Base-by-base conservation (phyloP, 2,797 vertebrate species). In the Semotilus atromaculatus region DNA sequence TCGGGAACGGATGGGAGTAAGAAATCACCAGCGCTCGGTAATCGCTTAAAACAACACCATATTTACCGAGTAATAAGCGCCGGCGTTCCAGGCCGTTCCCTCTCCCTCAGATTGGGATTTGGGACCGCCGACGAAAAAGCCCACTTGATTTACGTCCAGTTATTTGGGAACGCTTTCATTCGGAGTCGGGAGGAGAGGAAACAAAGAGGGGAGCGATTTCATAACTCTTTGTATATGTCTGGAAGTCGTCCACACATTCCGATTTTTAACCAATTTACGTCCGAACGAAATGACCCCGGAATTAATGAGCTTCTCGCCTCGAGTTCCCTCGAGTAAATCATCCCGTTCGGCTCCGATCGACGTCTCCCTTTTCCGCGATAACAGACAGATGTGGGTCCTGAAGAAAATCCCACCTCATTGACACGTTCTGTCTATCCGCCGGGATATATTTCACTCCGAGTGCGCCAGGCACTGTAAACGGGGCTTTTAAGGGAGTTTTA, bases 261-360 rank as follows among this genome's bases (percentile, higher is more conserved):
- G 91, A 96, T 97, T 97, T 96, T 96, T 94, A 96, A 98, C 96
- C 97, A 97, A 98, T 98, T 98, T 97, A 98, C 96, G 97, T 97
- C 97, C 95, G 93, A 96, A 95, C 94, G 94, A 94, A 95, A 94
- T 97, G 98, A 99, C 97, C 97, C 88, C 91, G 96, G 96, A 99
- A 99, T 99, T 98, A 99, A 99, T 98, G 97, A 98, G 97, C 96
- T 93, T 98, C 96, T 95, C 73, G 93, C 96, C 95, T 94, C 94
- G 62, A 96, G 96, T 96, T 97, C 96, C 95, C 95, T 87, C 94
- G 92, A 97, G 96, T 98, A 98, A 99, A 98, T 98, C 97, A 98
- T 96, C 94, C 94, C 94, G 95, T 96, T 95, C 94, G 94, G 95
- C 96, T 95, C 93, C 88, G 87, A 90, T 94, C 91, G n/a, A n/a